Evolutionary conservation across 2,797 vertebrate genomes (phyloP), one percentile per base, ranked within the genome.

Genomic region (Diplodus sargus): DNA sequence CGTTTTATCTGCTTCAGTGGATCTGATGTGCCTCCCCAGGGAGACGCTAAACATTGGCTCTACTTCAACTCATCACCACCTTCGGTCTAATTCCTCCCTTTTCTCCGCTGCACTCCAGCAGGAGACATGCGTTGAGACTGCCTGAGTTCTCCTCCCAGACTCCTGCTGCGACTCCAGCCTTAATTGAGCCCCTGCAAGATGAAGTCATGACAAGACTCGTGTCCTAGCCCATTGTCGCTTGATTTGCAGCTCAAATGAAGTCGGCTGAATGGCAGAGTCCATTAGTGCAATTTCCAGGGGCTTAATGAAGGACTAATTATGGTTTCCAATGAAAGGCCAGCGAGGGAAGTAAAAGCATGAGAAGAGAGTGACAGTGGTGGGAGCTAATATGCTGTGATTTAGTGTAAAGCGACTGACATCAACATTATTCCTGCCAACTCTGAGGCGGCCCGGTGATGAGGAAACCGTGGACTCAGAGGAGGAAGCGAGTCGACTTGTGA

Each of bases 241-340:
- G 89, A 93, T 94, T 94, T 94, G 83, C 88, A 83, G 91, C 82
- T 82, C 78, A 92, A 93, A 90, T 90, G 68, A 93, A 92, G 89
- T 90, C 75, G 73, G 70, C 73, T 79, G 81, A 93, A 91, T 85
- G 70, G 76, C 83, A 82, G 79, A 93, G 91, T 93, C 91, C 91
- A 95, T 95, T 95, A 95, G 90, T 30, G 39, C 81, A 83, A 89
- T 89, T 92, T 93, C 86, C 82, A 85, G 84, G 74, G 77, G 88
- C 87, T 87, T 94, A 93, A 94, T 93, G 89, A 93, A 91, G 84
- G 87, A 83, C 85, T 94, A 94, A 94, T 94, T 95, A 92, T 91
- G 82, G 86, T 82, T 89, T 87, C 66, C 42, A 83, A 60, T 90
- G 75, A 89, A 91, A 86, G 76, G 70, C 88, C 64, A 72, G 53